phyloP scores from a whole-genome alignment of 2,888 invertebrate species.

The Halocaridina rubra region DNA sequence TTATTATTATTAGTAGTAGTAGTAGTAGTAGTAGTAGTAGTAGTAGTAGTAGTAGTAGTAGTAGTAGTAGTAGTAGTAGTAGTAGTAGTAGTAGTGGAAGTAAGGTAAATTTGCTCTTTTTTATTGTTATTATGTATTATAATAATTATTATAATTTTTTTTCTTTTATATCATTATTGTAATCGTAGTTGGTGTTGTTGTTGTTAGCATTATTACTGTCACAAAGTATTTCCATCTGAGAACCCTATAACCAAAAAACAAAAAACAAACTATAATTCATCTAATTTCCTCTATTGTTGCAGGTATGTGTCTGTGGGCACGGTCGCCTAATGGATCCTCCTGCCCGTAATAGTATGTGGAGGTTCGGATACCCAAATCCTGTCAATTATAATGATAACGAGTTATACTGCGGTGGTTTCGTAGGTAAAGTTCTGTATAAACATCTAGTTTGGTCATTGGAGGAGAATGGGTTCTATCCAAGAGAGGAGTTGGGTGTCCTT shows the following conservation, averaged over 20 bases:
- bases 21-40: neutral
- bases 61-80: neutral
- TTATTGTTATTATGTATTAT: neutral
- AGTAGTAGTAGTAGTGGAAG: neutral
- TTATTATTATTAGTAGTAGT: too few relatives aligned
- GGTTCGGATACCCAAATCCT: slow-evolving; percentile 92
- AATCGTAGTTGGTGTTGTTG: neutral
- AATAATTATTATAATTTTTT: neutral
- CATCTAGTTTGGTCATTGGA: too few relatives aligned
- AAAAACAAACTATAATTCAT: neutral
- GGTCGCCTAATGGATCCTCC: slow-evolving; percentile 63
- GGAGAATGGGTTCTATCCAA: too few relatives aligned
- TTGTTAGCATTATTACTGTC: neutral
- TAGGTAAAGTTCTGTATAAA: too few relatives aligned
- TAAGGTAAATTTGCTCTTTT: neutral
- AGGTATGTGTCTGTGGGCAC: slow-evolving; percentile 42
- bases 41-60: neutral
- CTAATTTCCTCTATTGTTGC: neutral
- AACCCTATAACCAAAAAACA: neutral
- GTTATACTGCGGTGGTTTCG: slow-evolving; percentile 90
- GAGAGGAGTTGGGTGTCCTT: too few relatives aligned
- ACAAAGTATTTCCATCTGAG: neutral
- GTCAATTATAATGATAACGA: slow-evolving; percentile 96
- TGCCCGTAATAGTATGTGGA: slow-evolving; percentile 86
- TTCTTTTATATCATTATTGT: neutral